These are phyloP conservation scores for Formica aserva DNA, from an alignment of 2,888 invertebrate species.

Conservation along the genomic window DNA sequence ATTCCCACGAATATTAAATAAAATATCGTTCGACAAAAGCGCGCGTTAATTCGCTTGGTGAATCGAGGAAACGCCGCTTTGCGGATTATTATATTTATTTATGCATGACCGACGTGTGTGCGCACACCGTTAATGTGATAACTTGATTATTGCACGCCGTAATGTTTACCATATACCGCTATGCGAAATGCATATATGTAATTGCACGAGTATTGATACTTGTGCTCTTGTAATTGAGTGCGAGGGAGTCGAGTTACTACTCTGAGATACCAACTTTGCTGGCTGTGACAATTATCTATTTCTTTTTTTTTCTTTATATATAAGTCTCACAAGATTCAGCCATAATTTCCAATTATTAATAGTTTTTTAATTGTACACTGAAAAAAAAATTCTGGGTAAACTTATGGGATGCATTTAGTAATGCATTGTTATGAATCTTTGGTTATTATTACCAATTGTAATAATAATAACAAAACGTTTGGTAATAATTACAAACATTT, in stretches of 20 bases:
- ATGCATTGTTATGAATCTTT: too few relatives aligned
- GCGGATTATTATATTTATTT: conserved; percentile 52
- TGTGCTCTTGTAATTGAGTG: background rate
- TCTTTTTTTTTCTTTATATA: background rate
- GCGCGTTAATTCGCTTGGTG: conserved; percentile 31
- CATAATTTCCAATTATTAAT: background rate
- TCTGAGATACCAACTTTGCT: background rate
- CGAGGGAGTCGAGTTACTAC: background rate
- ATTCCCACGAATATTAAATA: conserved; percentile 36
- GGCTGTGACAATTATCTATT: background rate
- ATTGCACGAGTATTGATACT: conserved; percentile 14
- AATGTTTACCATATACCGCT: conserved; percentile 28
- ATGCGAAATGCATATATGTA: conserved; percentile 18
- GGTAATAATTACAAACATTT: too few relatives aligned
- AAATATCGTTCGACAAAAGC: conserved; percentile 50
- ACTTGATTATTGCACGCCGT: conserved; percentile 43
- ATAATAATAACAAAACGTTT: too few relatives aligned
- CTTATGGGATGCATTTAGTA: too few relatives aligned
- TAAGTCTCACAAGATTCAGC: background rate
- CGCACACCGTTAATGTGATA: conserved; percentile 37
- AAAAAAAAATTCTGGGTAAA: too few relatives aligned
- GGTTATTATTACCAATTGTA: too few relatives aligned
- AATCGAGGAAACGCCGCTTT: conserved; percentile 49
- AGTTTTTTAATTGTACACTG: background rate
- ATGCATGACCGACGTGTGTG: conserved; percentile 36